These are phyloP conservation scores for Drosophila ezoana DNA, from an alignment of 2,888 invertebrate genomes.

Conservation along the genomic window DNA sequence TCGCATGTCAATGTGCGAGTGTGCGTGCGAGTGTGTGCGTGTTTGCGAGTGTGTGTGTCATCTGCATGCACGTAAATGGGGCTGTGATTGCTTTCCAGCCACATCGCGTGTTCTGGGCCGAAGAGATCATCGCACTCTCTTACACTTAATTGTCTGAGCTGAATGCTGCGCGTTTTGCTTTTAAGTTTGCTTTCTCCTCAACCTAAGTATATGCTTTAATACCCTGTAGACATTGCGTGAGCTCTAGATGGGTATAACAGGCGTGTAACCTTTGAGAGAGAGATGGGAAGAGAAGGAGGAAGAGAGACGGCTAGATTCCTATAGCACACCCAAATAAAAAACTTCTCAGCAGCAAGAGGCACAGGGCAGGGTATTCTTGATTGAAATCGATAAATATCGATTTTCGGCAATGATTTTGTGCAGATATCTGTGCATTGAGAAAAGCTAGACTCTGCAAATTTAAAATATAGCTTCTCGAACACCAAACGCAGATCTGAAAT, in stretches of 20 bases:
- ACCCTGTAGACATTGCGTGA: background rate
- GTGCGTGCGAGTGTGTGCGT: background rate
- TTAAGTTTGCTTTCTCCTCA: slow-evolving; percentile 25
- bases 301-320: too few species aligned
- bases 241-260: background rate
- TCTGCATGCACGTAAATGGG: slow-evolving; percentile 45
- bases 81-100: slow-evolving; percentile 45
- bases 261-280: too few species aligned
- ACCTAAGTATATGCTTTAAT: background rate
- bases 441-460: too few species aligned
- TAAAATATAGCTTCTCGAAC: too few species aligned
- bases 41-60: slow-evolving; percentile 3
- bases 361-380: too few species aligned
- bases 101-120: background rate
- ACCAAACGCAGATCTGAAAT: too few species aligned
- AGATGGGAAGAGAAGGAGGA: too few species aligned
- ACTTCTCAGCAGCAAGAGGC: too few species aligned
- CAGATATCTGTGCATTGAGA: too few species aligned
- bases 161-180: slow-evolving; percentile 24
- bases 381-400: too few species aligned
- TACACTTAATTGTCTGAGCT: slow-evolving; percentile 28
- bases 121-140: slow-evolving; percentile 7
- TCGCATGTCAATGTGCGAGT: slow-evolving; percentile 4
- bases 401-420: too few species aligned
- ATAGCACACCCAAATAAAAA: too few species aligned